Base-by-base conservation (phyloP, 2,113 vertebrate species). In the Pelusios castaneus region DNA sequence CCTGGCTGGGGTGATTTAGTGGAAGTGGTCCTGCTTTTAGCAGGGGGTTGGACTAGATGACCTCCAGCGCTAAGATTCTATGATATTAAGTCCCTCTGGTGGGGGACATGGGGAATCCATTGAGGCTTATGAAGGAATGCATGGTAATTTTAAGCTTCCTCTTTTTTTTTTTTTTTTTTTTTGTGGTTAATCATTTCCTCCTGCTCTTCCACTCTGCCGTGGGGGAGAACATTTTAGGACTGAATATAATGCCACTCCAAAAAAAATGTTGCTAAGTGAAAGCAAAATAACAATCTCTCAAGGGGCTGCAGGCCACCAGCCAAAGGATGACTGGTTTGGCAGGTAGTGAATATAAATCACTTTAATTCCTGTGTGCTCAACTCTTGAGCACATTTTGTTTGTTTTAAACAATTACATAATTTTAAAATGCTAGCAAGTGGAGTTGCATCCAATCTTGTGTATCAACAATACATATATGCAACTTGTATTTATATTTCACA, bases 191-290 rank as follows among this genome's bases (percentile, higher is more conserved):
- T 89, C 2, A 83, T 93, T 90, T 94, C 88, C 84, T 93, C 90
- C 52, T 43, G n/a, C 13, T 82, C 51, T 41, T 82, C 67, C 25
- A 17, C 87, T 93, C 45, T 80, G 38, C 84, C n/a, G 9, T 8
- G 70, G 52, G 43, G 24, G 67, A 70, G 54, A 24, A 11, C 51
- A 94, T 94, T 75, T 70, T 76, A 80, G 80, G 54, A n/a, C 88
- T 43, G 73, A 58, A 94, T 76, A 76, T 31, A 89, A 43, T 51
- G 87, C 58, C 10, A 49, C 58, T 10, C n/a, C 79, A 93, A 91
- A 94, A 49, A 31, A 85, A 84, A 47, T 41, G 24, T 21, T 94
- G 67, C 80, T 49, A 80, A 93, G 79, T 75, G 85, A 92, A 95
- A 87, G 63, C 31, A 63, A 29, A 84, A 84, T 75, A 91, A 87